phyloP scores from a whole-genome alignment of 2,113 vertebrate genomes.

The Otolemur garnettii region DNA sequence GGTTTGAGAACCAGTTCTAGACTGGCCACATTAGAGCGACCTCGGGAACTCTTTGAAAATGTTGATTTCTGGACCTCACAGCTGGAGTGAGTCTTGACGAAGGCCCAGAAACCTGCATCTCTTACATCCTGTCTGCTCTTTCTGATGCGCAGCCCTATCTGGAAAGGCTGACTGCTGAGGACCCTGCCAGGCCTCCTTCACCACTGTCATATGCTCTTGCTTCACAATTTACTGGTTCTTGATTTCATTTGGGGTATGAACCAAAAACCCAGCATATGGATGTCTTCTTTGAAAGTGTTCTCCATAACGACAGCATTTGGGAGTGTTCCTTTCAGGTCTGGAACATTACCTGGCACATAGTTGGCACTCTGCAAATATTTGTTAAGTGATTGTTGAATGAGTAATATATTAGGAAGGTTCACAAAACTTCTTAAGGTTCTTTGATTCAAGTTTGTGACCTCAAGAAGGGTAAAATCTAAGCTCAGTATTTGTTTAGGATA shows the following conservation, averaged over 20 bases:
- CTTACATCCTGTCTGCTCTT: neutral
- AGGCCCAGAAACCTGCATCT: neutral
- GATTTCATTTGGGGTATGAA: slow-evolving; percentile 27
- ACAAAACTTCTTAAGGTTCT: neutral
- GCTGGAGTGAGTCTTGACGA: neutral
- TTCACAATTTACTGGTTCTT: neutral
- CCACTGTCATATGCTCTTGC: neutral
- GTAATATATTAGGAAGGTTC: neutral
- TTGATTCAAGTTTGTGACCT: neutral
- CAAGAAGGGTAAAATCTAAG: neutral
- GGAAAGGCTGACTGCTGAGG: neutral
- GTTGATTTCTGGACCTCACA: neutral
- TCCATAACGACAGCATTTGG: neutral
- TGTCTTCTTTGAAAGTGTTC: neutral
- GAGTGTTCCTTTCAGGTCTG: neutral
- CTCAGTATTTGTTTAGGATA: neutral
- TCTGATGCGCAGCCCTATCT: neutral
- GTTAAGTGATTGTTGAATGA: neutral
- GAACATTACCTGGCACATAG: neutral
- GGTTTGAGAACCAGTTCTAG: neutral
- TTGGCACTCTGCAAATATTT: neutral
- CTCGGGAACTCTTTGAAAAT: neutral
- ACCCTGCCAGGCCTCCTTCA: neutral
- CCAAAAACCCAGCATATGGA: neutral
- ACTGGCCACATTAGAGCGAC: neutral